Percentiles rank a stretch among this genome's conserved stretches.
Conservation (phyloP, 2,888 invertebrate genomes). For the Coremacera marginata region DNA sequence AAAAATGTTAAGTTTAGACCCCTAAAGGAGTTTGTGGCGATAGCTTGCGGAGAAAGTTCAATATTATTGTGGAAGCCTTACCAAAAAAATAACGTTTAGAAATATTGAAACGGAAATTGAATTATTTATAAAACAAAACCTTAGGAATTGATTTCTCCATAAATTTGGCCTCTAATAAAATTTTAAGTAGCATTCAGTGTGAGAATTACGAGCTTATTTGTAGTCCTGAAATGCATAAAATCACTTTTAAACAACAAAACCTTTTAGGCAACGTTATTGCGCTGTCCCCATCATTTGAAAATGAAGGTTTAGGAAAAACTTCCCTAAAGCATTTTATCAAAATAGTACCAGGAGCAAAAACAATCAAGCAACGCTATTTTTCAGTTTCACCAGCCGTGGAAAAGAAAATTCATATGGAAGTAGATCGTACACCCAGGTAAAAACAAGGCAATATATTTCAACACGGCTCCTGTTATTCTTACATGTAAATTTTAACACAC, state of each 20-base stretch:
- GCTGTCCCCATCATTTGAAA: constrained; percentile 37
- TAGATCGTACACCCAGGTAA: too few relatives aligned
- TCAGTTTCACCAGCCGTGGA: too few relatives aligned
- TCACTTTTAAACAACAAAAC: neutral
- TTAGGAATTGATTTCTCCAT: constrained; percentile 40
- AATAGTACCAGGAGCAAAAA: constrained; percentile 25
- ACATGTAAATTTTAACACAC: too few relatives aligned
- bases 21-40: constrained; percentile 21
- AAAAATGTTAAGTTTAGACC: constrained; percentile 7
- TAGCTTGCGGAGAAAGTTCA: constrained; percentile 40
- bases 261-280: neutral
- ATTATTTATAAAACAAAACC: constrained; percentile 36
- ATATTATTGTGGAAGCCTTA: constrained; percentile 28
- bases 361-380: too few relatives aligned
- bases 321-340: constrained; percentile 42
- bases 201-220: neutral
- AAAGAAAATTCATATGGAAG: too few relatives aligned
- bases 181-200: constrained; percentile 13
- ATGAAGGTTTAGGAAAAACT: constrained; percentile 42
- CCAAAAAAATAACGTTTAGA: constrained; percentile 24
- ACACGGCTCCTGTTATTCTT: too few relatives aligned
- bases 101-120: constrained; percentile 7
- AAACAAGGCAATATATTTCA: too few relatives aligned
- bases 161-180: constrained; percentile 24
- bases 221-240: neutral